Base-by-base conservation (phyloP, 2,888 invertebrate species). In the Carabus problematicus region DNA sequence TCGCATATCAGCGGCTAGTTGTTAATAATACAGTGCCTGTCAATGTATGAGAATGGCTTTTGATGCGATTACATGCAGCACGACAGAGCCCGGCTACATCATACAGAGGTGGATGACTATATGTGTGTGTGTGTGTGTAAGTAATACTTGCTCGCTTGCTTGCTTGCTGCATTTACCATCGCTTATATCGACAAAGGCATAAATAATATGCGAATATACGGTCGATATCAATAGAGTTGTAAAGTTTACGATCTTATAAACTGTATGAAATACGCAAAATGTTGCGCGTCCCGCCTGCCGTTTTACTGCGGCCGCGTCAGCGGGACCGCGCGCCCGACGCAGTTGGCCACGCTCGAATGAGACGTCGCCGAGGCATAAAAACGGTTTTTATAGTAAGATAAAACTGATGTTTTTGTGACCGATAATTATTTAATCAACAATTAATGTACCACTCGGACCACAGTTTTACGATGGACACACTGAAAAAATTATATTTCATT, bases 341-440 rank as follows among this genome's bases (percentile, higher is more conserved):
- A 42, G 49, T 18, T 12, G 45, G 14, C 14, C 45, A 45, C 64
- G 45, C 39, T 14, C 56, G 67, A 61, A 54, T 68, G 56, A 56
- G 49, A 64, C 56, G 41, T 52, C 54, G 41, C 40, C 54, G 54
- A 16, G 16, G 41, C 59, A 61, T 68, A 60, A 68, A 68, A 68
- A 42, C 29, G 19, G 43, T 54, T 68, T 68, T 68, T 60, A 67
- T 60, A 49, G 41, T 40, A 42, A 40, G 42, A 67, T 67, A 67
- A 67, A 67, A 49, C 64, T 66, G 58, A 66, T 66, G 59, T 45
- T 66, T 64, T 66, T 66, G 66, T 66, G 66, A 47, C 60, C 67
- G 67, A 68, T 68, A 68, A 68, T 68, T 68, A 68, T 68, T 68
- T 68, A 43, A 68, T 68, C 67, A 68, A 68, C 60, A 68, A 68